Evolutionary conservation across 2,797 vertebrate genomes (phyloP).

Genomic region (Denticeps clupeoides): DNA sequence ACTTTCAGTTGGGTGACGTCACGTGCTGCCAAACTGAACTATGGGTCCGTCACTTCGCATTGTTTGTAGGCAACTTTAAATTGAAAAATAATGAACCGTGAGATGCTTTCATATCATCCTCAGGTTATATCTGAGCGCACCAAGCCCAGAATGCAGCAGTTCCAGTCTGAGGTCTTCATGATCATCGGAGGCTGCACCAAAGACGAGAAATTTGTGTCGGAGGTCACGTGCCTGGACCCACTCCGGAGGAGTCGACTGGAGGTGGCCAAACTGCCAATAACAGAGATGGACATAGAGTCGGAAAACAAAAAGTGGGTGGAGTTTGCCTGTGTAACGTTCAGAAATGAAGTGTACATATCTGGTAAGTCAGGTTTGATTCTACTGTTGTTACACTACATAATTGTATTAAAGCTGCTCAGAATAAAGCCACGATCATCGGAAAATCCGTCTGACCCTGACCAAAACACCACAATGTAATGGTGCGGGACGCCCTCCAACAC

Average conservation of each 20-base stretch:
- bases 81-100: no score
- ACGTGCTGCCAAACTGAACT: no score
- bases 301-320: conserved; percentile 95
- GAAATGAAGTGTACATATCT: conserved; percentile 92
- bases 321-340: conserved; percentile 87
- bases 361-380: conserved; percentile 55
- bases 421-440: no score
- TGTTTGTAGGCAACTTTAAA: no score
- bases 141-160: conserved; percentile 82
- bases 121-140: conserved; percentile 91
- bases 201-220: conserved; percentile 88
- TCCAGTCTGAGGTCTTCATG: conserved; percentile 92
- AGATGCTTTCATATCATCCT: no score
- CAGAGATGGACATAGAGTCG: conserved; percentile 74
- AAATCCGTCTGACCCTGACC: neutral
- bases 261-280: conserved; percentile 81
- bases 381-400: neutral
- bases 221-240: conserved; percentile 92
- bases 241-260: conserved; percentile 87
- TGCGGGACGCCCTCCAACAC: no score
- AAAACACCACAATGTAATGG: no score
- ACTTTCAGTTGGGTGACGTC: no score
- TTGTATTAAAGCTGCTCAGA: no score
- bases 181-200: conserved; percentile 95
- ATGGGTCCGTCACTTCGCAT: no score